Evolutionary conservation across 1,140 invertebrate genomes (phyloP).

Genomic region (Neomicropteryx cornuta): DNA sequence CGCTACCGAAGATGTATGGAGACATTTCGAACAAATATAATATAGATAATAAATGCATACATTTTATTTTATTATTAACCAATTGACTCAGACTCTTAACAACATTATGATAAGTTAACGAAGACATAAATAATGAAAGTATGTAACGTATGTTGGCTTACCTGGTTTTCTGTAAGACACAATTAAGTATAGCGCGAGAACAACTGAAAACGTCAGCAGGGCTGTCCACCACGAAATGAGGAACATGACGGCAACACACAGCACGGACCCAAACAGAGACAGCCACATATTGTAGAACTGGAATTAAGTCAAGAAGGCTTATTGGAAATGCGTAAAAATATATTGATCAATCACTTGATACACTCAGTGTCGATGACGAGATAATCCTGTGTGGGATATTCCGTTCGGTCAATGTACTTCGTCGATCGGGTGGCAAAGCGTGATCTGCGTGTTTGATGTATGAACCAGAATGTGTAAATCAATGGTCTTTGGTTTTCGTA

Average conservation of each 20-base stretch:
- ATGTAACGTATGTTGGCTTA: too few species aligned
- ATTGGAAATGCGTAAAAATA: slow-evolving; percentile 4
- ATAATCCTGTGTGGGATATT: too few species aligned
- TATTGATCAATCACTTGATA: slow-evolving; percentile 2
- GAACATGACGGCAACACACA: slow-evolving; percentile 94
- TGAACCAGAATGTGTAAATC: not conserved
- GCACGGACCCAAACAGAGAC: slow-evolving; percentile 73
- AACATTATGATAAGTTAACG: not conserved
- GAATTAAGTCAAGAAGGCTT: slow-evolving; percentile 29
- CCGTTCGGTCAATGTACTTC: too few species aligned
- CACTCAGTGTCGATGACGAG: too few species aligned
- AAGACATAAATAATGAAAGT: not conserved
- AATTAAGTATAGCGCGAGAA: slow-evolving; percentile 77
- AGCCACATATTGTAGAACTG: slow-evolving; percentile 96
- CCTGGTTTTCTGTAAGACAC: slow-evolving; percentile 73
- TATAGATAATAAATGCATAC: not conserved
- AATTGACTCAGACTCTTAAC: not conserved
- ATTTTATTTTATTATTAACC: not conserved
- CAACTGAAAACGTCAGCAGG: slow-evolving; percentile 72
- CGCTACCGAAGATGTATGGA: too few species aligned
- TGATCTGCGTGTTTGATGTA: too few species aligned
- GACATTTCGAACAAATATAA: not conserved
- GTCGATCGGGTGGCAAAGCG: too few species aligned
- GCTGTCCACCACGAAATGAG: slow-evolving; percentile 90
- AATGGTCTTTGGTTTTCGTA: not conserved